Evolutionary conservation across 2,113 vertebrate genomes (phyloP).

Genomic region (Pachypanchax playfairii): DNA sequence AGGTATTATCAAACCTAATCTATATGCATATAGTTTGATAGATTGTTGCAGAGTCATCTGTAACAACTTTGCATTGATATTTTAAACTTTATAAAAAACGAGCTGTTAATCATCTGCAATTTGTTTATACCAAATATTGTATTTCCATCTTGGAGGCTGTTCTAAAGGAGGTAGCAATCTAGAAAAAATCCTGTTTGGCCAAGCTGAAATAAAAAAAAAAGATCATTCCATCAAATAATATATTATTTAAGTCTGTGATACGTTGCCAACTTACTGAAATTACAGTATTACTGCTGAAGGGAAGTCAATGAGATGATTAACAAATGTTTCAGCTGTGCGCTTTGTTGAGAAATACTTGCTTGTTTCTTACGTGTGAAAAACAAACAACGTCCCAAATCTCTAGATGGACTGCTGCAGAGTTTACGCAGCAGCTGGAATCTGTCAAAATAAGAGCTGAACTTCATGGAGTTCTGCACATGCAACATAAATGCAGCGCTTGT

Average conservation of each 20-base stretch:
- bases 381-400: not conserved
- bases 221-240: not conserved
- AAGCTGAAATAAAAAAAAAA: not conserved
- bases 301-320: not conserved
- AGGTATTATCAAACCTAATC: not conserved
- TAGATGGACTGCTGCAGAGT: not conserved
- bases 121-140: not conserved
- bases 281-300: not conserved
- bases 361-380: not conserved
- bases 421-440: no score
- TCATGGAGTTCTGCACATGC: no score
- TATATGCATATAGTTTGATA: no score
- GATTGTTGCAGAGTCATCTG: no score
- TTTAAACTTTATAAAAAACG: not conserved
- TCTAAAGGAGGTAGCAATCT: not conserved
- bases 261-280: not conserved
- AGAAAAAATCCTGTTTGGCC: not conserved
- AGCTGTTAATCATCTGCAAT: not conserved
- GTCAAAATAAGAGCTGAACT: no score
- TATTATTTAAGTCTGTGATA: not conserved
- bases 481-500: no score
- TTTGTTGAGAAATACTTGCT: not conserved
- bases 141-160: not conserved
- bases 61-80: not conserved
- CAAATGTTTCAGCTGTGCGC: not conserved